Conservation (phyloP, 2,797 vertebrate species). For the Novumbra hubbsi region DNA sequence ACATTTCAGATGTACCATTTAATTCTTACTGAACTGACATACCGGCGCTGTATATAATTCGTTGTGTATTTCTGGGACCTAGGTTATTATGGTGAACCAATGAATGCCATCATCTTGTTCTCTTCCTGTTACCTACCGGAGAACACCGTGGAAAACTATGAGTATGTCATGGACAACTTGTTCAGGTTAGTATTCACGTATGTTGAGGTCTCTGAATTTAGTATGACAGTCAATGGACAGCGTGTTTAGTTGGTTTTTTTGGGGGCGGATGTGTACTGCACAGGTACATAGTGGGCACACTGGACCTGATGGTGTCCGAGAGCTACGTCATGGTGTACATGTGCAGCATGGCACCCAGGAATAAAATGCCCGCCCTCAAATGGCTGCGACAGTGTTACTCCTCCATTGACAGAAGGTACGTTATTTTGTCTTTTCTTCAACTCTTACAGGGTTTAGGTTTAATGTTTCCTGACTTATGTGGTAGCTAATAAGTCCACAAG, state of each 20-base stretch:
- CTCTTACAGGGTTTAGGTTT: not conserved
- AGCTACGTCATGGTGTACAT: slow-evolving; percentile 82
- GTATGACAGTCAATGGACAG: not conserved
- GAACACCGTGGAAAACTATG: slow-evolving; percentile 74
- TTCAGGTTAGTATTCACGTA: slow-evolving; percentile 68
- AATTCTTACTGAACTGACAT: not conserved
- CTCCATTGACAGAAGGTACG: slow-evolving; percentile 70
- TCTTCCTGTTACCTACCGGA: slow-evolving; percentile 81
- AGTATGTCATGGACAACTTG: slow-evolving; percentile 85
- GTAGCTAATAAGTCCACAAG: slow-evolving; percentile 15
- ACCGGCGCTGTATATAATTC: not conserved
- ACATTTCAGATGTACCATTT: not conserved
- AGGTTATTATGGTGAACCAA: slow-evolving; percentile 82
- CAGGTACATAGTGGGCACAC: slow-evolving; percentile 82
- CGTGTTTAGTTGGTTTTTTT: not conserved
- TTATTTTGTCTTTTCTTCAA: not conserved
- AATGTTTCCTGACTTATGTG: not conserved
- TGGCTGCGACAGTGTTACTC: slow-evolving; percentile 84
- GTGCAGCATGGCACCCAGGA: slow-evolving; percentile 75
- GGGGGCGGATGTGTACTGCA: not conserved
- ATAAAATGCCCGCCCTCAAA: slow-evolving; percentile 75
- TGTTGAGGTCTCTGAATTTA: not conserved
- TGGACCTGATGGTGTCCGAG: slow-evolving; percentile 84
- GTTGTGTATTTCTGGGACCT: slow-evolving; percentile 11
- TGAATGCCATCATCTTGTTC: slow-evolving; percentile 80